These are phyloP conservation scores for Dunckerocampus dactyliophorus DNA, from an alignment of 2,113 vertebrate genomes.

Conservation along the genomic window DNA sequence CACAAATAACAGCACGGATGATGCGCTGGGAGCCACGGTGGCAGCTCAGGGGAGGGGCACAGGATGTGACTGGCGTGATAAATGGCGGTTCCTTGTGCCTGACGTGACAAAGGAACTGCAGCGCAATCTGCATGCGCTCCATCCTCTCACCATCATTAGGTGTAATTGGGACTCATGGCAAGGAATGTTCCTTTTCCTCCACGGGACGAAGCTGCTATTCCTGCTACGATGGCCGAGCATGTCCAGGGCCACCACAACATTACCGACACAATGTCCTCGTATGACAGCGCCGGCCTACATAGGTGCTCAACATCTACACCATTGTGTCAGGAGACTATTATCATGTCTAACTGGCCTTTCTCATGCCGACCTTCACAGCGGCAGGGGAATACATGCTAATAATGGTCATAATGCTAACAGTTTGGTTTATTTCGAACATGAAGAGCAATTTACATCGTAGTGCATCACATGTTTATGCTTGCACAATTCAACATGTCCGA, in stretches of 20 bases:
- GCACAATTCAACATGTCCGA: no score
- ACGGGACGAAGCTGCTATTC: slow-evolving; percentile 42
- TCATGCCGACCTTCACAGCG: slow-evolving; percentile 44
- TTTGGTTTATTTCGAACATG: no score
- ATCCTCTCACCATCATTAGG: slow-evolving; percentile 72
- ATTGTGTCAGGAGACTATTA: slow-evolving; percentile 18
- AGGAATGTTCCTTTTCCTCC: slow-evolving; percentile 47
- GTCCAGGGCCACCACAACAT: slow-evolving; percentile 38
- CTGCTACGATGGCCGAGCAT: slow-evolving; percentile 47
- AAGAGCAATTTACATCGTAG: no score
- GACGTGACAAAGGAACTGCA: slow-evolving; percentile 66
- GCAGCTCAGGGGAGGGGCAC: slow-evolving; percentile 55
- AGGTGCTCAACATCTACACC: slow-evolving; percentile 30
- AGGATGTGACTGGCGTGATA: slow-evolving; percentile 69
- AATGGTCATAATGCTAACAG: no score
- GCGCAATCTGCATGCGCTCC: slow-evolving; percentile 69
- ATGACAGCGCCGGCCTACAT: slow-evolving; percentile 31
- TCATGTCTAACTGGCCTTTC: slow-evolving; percentile 38
- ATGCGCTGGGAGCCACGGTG: slow-evolving; percentile 61
- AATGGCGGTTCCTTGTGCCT: slow-evolving; percentile 64
- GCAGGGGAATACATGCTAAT: neutral
- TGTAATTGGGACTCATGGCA: slow-evolving; percentile 72
- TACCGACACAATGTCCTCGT: slow-evolving; percentile 25
- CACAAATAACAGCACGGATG: slow-evolving; percentile 64
- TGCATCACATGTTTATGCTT: no score